Evolutionary conservation across 2,113 vertebrate species (phyloP).

Genomic region (Oryzias celebensis): DNA sequence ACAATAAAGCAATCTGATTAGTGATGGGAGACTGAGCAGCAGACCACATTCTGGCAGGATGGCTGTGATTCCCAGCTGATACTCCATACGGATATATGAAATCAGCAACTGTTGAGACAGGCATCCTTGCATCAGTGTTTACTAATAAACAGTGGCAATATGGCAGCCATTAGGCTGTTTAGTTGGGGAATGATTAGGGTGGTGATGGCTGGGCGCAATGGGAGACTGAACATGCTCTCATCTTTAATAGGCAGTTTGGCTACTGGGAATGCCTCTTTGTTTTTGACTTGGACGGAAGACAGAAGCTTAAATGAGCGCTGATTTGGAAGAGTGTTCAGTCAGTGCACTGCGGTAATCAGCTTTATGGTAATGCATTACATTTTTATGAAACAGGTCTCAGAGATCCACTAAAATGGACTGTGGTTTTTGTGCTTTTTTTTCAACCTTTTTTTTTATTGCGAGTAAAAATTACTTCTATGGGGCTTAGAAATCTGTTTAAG

Average conservation of each 20-base stretch:
- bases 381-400: neutral
- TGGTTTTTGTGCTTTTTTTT: neutral
- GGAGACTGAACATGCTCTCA: slow-evolving; percentile 74
- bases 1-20: slow-evolving; percentile 67
- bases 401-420: slow-evolving; percentile 7
- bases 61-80: slow-evolving; percentile 71
- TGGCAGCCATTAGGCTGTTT: slow-evolving; percentile 75
- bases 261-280: slow-evolving; percentile 66
- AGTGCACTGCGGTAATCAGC: slow-evolving; percentile 25
- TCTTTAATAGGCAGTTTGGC: slow-evolving; percentile 80
- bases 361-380: slow-evolving; percentile 27
- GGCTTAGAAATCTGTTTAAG: neutral
- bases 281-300: slow-evolving; percentile 56
- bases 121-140: slow-evolving; percentile 73
- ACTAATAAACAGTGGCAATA: slow-evolving; percentile 78
- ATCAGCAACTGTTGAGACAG: slow-evolving; percentile 73
- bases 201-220: slow-evolving; percentile 64
- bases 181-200: slow-evolving; percentile 75
- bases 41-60: slow-evolving; percentile 57
- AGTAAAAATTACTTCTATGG: neutral
- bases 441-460: neutral
- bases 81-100: slow-evolving; percentile 70
- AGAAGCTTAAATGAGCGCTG: slow-evolving; percentile 45
- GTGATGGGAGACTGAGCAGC: slow-evolving; percentile 65
- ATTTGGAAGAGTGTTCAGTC: slow-evolving; percentile 35